Evolutionary conservation across 37 sponge, comb jelly and placozoan genomes (phyloP), one percentile per base, ranked within the genome.

Genomic region (Beroe forskalii): DNA sequence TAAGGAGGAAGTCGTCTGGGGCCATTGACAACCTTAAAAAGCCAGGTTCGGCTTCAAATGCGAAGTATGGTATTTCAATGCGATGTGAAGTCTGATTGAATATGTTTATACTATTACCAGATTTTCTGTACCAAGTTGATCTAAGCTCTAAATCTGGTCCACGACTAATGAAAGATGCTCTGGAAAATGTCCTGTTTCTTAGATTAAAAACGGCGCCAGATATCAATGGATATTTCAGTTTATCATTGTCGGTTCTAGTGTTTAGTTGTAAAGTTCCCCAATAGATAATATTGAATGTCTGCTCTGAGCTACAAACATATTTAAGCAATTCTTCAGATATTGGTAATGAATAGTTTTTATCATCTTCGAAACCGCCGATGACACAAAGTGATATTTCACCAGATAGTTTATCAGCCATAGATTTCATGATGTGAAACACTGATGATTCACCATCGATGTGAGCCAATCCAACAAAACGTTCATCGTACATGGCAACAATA

Each of bases 111-210:
- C 19, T n/a, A 0, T 3, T 9, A 1, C 30, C 86, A 23, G 55
- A 23, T 40, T 44, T 38, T 23, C 22, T 1, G 14, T 38, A 24
- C 22, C 37, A 37, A 25, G 40, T 40, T 9, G 41, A 38, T 43
- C 86, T 12, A 1, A 80, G 40, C 27, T 41, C 55, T 44, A 80
- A 43, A 33, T 80, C 86, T 41, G 86, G 86, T 44, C 86, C 86
- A 4, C 86, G 12, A 41, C 27, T 19, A 14, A 14, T 17, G 40
- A 80, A 80, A 2, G 9, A 14, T 28, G 48, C 86, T 6, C 23
- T 20, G 1, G 8, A n/a, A 23, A 80, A 25, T 80, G 25, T 6
- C 35, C 31, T 80, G n/a, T 80, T 23, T 80, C 30, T 17, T 42
- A 43, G 1, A 42, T 42, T 25, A 80, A 80, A 80, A 1, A 38